Evolutionary conservation across 2,113 vertebrate species (phyloP).

Genomic region (Chaetorhynchus papuensis): DNA sequence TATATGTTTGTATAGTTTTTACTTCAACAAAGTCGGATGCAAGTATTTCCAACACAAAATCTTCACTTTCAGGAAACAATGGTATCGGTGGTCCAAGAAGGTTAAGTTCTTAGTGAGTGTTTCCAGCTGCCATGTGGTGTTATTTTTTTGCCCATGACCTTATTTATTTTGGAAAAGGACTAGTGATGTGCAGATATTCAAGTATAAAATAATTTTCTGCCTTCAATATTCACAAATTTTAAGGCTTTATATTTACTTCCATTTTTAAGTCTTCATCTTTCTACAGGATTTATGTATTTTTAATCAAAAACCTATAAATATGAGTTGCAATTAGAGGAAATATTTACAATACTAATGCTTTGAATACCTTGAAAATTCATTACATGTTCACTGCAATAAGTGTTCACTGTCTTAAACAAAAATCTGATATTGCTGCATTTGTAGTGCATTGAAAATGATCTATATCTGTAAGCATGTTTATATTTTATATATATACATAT

Average conservation of each 20-base stretch:
- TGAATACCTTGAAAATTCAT: background rate
- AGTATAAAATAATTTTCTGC: background rate
- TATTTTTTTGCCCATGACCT: conserved; percentile 16
- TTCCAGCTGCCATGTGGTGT: conserved; percentile 39
- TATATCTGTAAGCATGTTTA: background rate
- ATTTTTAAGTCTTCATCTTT: background rate
- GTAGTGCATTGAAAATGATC: background rate
- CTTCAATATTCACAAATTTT: background rate
- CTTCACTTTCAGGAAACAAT: background rate
- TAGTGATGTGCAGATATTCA: conserved; percentile 14
- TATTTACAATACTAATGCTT: background rate
- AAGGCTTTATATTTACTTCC: background rate
- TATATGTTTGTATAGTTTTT: conserved; percentile 25
- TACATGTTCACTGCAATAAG: background rate
- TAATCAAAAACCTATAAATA: background rate
- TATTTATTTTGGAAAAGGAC: conserved; percentile 44
- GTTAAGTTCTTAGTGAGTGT: conserved; percentile 1
- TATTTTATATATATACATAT: background rate
- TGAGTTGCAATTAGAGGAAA: background rate
- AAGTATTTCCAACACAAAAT: background rate
- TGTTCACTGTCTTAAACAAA: background rate
- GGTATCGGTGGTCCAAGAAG: conserved; percentile 8
- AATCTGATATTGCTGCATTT: background rate
- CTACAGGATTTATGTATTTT: background rate
- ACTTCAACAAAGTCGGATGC: background rate